These are phyloP conservation scores for Pitta sordida DNA, from an alignment of 2,113 vertebrate species.

Conservation along the genomic window DNA sequence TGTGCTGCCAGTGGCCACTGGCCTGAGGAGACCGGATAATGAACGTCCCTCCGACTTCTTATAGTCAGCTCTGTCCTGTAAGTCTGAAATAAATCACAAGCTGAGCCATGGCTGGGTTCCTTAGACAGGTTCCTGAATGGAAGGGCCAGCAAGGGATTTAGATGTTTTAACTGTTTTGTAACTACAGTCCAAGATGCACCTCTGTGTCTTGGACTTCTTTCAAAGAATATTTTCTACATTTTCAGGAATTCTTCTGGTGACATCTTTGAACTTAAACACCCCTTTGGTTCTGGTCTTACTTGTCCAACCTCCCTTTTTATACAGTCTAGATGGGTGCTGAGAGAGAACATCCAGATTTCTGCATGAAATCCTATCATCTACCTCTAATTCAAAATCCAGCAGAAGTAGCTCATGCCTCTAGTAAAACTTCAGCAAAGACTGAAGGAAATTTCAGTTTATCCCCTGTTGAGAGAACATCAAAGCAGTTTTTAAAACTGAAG, in stretches of 20 bases:
- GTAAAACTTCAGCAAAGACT: neutral
- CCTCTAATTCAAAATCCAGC: neutral
- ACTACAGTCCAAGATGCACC: neutral
- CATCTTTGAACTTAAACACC: neutral
- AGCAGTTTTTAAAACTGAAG: neutral
- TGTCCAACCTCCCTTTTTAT: neutral
- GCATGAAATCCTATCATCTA: accelerated
- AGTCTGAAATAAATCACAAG: neutral
- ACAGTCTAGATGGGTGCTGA: neutral
- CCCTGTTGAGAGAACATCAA: neutral
- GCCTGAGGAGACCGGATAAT: neutral
- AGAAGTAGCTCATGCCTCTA: neutral
- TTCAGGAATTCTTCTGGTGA: neutral
- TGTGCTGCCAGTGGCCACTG: neutral
- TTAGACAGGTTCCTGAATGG: neutral
- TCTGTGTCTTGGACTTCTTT: neutral
- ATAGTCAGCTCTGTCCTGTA: neutral
- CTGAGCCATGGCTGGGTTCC: neutral
- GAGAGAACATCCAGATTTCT: neutral
- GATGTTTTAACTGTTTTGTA: accelerated
- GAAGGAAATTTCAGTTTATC: neutral
- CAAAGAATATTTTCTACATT: neutral
- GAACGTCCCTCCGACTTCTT: neutral
- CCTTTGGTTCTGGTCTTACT: neutral
- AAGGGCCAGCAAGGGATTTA: neutral